Conservation (phyloP, 1,140 invertebrate species). For the Apis dorsata region DNA sequence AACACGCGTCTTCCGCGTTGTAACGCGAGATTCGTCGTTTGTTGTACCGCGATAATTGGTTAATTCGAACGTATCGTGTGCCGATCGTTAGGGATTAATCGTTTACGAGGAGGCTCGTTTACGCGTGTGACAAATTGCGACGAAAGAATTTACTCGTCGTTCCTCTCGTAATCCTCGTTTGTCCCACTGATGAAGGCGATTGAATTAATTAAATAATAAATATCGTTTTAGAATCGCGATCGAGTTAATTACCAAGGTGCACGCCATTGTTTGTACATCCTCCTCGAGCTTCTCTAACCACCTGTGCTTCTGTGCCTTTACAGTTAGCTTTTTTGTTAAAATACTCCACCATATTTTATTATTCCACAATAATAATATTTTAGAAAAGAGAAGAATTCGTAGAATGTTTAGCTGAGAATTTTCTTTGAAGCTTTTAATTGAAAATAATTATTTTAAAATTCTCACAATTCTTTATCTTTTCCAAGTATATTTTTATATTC, state of each 20-base stretch:
- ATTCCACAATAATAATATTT: background rate
- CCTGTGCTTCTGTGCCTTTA: background rate
- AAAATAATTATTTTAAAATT: too few species aligned
- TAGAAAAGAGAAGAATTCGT: background rate
- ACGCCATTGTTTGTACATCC: conserved; percentile 68
- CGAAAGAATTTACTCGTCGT: background rate
- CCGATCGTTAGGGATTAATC: conserved; percentile 10
- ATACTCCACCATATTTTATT: background rate
- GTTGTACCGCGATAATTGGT: conserved; percentile 3
- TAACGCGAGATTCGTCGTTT: background rate
- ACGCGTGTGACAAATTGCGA: conserved; percentile 9
- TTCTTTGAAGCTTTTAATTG: background rate
- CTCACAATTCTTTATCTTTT: too few species aligned
- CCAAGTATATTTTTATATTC: too few species aligned
- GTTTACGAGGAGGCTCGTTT: background rate
- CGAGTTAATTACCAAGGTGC: conserved; percentile 66
- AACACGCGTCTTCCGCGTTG: background rate
- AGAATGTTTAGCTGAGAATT: background rate
- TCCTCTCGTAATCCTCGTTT: background rate
- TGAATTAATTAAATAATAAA: conserved; percentile 73
- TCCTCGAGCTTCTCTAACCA: conserved; percentile 8
- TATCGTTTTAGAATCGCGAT: conserved; percentile 67
- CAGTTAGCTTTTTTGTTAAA: background rate
- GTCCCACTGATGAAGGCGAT: conserved; percentile 31
- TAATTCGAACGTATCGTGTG: background rate